Percentiles rank a stretch among this genome's conserved stretches.
Conservation (phyloP, 2,113 vertebrate species). For the Rynchops niger region DNA sequence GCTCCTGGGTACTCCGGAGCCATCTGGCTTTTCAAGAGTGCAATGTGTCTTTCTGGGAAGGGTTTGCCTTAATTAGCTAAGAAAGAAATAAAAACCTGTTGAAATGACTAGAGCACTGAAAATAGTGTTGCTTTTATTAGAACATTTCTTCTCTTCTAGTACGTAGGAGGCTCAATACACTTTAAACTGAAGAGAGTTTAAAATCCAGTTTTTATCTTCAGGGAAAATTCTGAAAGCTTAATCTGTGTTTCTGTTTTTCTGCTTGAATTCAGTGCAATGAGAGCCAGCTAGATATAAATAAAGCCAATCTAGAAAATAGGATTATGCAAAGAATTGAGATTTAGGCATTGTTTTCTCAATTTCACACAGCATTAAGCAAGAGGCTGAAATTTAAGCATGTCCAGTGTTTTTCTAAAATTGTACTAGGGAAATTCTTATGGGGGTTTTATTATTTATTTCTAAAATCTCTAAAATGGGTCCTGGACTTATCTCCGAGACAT, state of each 20-base stretch:
- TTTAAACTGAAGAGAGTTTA: not conserved
- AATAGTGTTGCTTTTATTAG: not conserved
- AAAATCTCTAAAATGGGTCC: not conserved
- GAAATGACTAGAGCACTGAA: not conserved
- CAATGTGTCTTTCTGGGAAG: not conserved
- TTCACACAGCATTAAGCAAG: not conserved
- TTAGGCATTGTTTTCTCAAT: not conserved
- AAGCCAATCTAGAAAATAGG: not conserved
- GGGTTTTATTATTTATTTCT: not conserved
- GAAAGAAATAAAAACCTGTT: not conserved
- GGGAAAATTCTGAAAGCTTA: not conserved
- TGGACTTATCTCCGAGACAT: not conserved
- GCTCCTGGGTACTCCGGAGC: not conserved
- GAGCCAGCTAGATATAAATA: not conserved
- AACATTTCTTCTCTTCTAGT: not conserved
- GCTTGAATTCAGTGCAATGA: not conserved
- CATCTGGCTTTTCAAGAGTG: not conserved
- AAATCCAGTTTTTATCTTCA: not conserved
- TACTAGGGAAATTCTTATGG: accelerated
- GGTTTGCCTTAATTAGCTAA: not conserved
- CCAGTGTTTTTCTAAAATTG: not conserved
- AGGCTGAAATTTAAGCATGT: not conserved
- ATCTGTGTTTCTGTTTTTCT: not conserved
- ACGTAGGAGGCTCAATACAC: accelerated
- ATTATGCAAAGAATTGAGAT: not conserved